Percentiles rank a stretch among this genome's conserved stretches.
Evolutionary conservation across 2,888 invertebrate genomes (phyloP).

Genomic region (Apotomis turbidana): DNA sequence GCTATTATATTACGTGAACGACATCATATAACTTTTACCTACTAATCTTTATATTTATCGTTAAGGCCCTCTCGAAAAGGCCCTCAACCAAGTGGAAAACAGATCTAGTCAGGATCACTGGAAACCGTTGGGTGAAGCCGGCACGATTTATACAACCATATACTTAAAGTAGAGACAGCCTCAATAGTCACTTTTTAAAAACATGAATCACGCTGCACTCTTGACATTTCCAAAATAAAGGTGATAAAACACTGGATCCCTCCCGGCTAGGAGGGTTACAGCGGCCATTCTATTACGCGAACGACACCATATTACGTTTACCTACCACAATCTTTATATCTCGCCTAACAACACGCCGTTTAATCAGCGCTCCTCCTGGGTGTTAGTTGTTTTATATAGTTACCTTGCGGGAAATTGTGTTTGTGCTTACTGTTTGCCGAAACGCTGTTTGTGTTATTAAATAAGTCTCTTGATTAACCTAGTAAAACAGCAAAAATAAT

Average conservation of each 20-base stretch:
- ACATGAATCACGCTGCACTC: background rate
- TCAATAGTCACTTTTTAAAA: too few relatives aligned
- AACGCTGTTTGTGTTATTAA: conserved; percentile 31
- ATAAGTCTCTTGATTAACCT: conserved; percentile 36
- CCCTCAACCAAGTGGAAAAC: too few relatives aligned
- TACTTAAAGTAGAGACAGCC: too few relatives aligned
- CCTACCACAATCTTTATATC: conserved; percentile 71
- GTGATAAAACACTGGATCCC: conserved; percentile 18
- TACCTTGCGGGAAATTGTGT: conserved; percentile 50
- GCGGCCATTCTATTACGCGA: conserved; percentile 76
- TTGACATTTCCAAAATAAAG: conserved; percentile 6
- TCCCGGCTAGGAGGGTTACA: conserved; percentile 1
- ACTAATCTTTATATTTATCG: too few relatives aligned
- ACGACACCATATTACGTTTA: conserved; percentile 75
- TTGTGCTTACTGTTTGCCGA: conserved; percentile 43
- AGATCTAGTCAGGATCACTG: too few relatives aligned
- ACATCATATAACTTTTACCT: too few relatives aligned
- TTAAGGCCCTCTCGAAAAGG: too few relatives aligned
- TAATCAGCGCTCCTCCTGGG: conserved; percentile 72
- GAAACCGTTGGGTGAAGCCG: too few relatives aligned
- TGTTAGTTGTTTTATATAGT: conserved; percentile 43
- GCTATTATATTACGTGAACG: too few relatives aligned
- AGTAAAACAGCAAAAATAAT: background rate
- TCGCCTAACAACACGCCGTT: conserved; percentile 67
- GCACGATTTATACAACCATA: too few relatives aligned